These are phyloP conservation scores for Alethe castanea DNA, from an alignment of 2,113 vertebrate species.

Conservation along the genomic window DNA sequence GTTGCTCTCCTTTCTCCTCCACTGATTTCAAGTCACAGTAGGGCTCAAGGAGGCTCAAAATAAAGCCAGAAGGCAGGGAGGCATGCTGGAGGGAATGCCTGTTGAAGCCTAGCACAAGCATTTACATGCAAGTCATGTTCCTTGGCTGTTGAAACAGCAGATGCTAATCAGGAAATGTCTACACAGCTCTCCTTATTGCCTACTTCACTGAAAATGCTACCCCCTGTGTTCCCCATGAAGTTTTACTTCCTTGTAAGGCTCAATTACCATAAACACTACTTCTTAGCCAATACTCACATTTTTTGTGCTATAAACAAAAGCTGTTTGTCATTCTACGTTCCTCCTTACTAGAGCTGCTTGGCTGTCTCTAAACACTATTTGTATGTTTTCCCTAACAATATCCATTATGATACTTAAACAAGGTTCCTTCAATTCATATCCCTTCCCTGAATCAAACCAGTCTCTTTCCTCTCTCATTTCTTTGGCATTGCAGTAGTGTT, in stretches of 20 bases:
- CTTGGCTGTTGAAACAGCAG: conserved; percentile 20
- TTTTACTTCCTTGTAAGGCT: conserved; percentile 22
- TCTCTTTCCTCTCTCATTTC: background rate
- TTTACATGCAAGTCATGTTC: conserved; percentile 2
- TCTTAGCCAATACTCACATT: conserved; percentile 4
- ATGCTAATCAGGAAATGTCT: conserved; percentile 46
- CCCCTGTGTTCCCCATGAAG: background rate
- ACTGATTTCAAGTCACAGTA: conserved; percentile 34
- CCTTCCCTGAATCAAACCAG: background rate
- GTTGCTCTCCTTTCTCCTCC: conserved; percentile 15
- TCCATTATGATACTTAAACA: background rate
- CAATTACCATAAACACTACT: conserved; percentile 32
- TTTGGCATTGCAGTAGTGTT: background rate
- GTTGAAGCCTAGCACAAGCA: background rate
- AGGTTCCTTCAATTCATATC: background rate
- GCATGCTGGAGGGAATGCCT: conserved; percentile 11
- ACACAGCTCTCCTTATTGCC: conserved; percentile 3
- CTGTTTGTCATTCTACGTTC: background rate
- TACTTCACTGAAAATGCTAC: conserved; percentile 2
- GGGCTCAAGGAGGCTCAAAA: conserved; percentile 25
- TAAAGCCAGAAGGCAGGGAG: conserved; percentile 17
- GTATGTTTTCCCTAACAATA: background rate
- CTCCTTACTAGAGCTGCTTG: background rate
- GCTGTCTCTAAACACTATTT: background rate
- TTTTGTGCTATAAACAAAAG: conserved; percentile 29